These are phyloP conservation scores for Aleiodes alternator DNA, from an alignment of 2,888 invertebrate species.

Conservation along the genomic window DNA sequence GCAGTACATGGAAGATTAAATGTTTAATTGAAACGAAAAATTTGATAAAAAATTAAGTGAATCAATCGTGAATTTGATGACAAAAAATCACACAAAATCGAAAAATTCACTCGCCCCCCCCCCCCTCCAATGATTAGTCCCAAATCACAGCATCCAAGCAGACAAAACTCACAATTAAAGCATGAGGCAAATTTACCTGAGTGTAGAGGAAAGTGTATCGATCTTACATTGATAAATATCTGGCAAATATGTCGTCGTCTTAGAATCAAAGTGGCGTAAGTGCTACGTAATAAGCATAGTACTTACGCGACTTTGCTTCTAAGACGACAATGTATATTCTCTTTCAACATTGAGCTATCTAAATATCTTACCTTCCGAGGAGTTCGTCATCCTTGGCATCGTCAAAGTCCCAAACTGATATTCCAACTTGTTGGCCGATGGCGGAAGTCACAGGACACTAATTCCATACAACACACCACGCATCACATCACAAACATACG, in stretches of 20 bases:
- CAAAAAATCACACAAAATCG: conserved; percentile 37
- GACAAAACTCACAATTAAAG: neutral
- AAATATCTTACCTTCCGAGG: conserved; percentile 86
- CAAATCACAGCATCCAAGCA: conserved; percentile 1
- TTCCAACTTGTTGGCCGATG: conserved; percentile 84
- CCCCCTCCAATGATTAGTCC: neutral
- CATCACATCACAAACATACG: conserved; percentile 71
- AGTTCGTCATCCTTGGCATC: conserved; percentile 90
- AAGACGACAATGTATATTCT: neutral
- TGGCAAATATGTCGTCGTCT: neutral
- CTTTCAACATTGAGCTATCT: neutral
- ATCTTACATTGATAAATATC: conserved; percentile 6
- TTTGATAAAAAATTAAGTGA: too few relatives aligned
- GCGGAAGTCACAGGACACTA: conserved; percentile 75
- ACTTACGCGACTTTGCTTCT: too few relatives aligned
- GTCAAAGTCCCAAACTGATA: conserved; percentile 91
- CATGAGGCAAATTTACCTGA: conserved; percentile 24
- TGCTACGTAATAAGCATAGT: too few relatives aligned
- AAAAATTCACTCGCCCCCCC: neutral
- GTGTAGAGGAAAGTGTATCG: neutral
- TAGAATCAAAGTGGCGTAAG: too few relatives aligned
- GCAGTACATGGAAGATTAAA: too few relatives aligned
- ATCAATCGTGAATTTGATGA: too few relatives aligned
- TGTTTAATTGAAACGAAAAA: too few relatives aligned
- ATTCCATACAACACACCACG: conserved; percentile 73